phyloP scores from a whole-genome alignment of 2,797 vertebrate genomes.

The Ptychobarbus kaznakovi region DNA sequence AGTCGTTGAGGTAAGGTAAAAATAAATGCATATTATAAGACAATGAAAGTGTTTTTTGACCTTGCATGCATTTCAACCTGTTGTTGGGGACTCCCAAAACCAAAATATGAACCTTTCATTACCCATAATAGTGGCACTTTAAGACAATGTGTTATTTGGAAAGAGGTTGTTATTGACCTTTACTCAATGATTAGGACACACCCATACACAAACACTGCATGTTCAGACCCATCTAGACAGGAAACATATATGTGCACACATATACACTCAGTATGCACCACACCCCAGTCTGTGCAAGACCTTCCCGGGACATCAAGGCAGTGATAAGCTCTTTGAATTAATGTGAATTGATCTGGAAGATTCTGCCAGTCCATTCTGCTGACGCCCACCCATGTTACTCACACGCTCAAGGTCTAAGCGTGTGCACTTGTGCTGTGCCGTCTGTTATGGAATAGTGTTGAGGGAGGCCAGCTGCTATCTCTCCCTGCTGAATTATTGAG shows the following conservation, averaged over 20 bases:
- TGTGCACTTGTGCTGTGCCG: neutral
- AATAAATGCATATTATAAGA: no score
- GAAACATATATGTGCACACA: neutral
- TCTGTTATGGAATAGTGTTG: constrained; percentile 34
- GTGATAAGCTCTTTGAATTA: neutral
- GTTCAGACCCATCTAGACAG: neutral
- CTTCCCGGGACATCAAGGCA: neutral
- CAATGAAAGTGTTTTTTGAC: no score
- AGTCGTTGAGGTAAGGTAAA: no score
- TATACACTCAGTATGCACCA: neutral
- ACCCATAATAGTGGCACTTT: no score
- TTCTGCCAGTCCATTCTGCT: constrained; percentile 7
- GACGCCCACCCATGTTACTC: neutral
- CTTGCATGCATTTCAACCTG: no score
- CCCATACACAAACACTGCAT: constrained; percentile 40
- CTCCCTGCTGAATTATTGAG: constrained; percentile 76
- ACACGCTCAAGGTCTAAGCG: neutral
- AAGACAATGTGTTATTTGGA: neutral
- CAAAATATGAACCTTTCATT: no score
- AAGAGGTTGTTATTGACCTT: neutral
- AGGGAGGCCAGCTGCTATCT: constrained; percentile 64
- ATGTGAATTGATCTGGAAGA: constrained; percentile 14
- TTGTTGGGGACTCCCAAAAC: no score
- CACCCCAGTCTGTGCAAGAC: neutral
- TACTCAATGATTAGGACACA: neutral